Percentiles rank a stretch among this genome's conserved stretches.
These are phyloP conservation scores for Drosophila emarginata DNA, from an alignment of 2,888 invertebrate genomes.

Conservation along the genomic window DNA sequence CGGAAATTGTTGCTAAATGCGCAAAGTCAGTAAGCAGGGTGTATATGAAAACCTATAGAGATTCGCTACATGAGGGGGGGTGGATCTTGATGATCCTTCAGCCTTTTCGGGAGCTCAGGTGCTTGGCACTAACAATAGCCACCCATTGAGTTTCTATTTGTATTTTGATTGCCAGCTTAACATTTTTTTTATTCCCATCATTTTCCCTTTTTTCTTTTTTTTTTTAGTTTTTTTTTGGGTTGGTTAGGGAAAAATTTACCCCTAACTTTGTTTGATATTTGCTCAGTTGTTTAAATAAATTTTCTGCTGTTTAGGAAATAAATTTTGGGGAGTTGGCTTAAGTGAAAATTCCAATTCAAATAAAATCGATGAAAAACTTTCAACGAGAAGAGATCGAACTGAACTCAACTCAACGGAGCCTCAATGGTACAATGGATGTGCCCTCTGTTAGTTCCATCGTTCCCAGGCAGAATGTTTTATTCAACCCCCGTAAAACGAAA, in stretches of 20 bases:
- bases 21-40: constrained; percentile 1
- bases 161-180: constrained; percentile 64
- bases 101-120: constrained; percentile 25
- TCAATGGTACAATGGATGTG: too few relatives aligned
- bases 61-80: constrained; percentile 22
- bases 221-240: constrained; percentile 25
- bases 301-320: constrained; percentile 36
- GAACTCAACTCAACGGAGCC: background rate
- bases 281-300: constrained; percentile 71
- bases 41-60: constrained; percentile 26
- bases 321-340: constrained; percentile 35
- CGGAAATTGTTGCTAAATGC: background rate
- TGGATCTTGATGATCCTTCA: background rate
- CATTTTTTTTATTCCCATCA: constrained; percentile 16
- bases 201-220: constrained; percentile 16
- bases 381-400: constrained; percentile 2
- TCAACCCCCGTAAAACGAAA: constrained; percentile 9
- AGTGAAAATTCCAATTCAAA: constrained; percentile 65
- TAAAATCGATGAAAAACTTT: constrained; percentile 40
- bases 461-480: constrained; percentile 28
- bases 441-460: constrained; percentile 1
- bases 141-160: constrained; percentile 51
- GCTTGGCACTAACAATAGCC: constrained; percentile 43
- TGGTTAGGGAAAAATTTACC: constrained; percentile 16
- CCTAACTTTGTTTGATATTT: constrained; percentile 43